phyloP scores from a whole-genome alignment of 2,888 invertebrate genomes.

The Schizaphis graminum region DNA sequence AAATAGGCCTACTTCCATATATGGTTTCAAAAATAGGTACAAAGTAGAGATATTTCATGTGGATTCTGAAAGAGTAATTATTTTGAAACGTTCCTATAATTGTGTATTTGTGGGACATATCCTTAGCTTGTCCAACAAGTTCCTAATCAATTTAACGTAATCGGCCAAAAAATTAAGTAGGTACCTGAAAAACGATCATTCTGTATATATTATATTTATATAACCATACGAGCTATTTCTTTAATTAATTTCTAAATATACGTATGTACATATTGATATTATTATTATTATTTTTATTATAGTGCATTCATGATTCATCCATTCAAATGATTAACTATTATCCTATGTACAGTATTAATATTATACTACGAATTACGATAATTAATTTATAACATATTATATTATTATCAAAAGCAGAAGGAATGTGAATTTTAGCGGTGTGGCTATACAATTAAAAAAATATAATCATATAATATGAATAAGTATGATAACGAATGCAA shows the following conservation, averaged over 20 bases:
- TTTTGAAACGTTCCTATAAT: background rate
- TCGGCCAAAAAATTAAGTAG: background rate
- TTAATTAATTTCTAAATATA: conserved; percentile 5
- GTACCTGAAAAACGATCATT: background rate
- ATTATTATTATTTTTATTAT: background rate
- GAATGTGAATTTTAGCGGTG: background rate
- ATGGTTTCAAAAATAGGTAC: background rate
- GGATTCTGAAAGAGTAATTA: background rate
- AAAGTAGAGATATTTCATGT: background rate
- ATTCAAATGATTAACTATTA: background rate
- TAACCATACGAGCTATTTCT: background rate
- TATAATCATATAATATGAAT: background rate
- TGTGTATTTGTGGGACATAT: background rate
- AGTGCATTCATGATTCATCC: background rate
- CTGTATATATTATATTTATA: background rate
- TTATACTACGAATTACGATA: background rate
- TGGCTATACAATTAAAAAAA: background rate
- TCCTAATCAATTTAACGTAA: background rate
- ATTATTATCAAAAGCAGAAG: background rate
- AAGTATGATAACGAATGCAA: conserved; percentile 23
- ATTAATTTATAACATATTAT: background rate
- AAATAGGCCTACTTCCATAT: background rate
- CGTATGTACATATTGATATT: background rate
- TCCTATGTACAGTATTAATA: no score
- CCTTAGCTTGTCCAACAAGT: background rate